Conservation (phyloP, 1,140 invertebrate genomes). For the Pogonognathellus flavescens region DNA sequence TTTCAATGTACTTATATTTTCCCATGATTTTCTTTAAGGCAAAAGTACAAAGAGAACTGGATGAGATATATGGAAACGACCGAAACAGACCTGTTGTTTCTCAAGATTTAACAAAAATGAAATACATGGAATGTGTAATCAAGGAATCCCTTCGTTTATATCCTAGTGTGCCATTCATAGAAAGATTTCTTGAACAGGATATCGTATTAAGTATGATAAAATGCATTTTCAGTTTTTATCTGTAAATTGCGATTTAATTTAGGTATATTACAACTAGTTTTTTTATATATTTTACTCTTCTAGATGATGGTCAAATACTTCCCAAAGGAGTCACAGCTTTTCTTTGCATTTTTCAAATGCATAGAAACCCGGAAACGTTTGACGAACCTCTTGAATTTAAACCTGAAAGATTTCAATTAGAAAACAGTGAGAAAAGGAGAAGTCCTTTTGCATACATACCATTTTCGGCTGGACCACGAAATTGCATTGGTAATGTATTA, state of each 20-base stretch:
- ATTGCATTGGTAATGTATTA: conserved; percentile 68
- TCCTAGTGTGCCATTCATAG: conserved; percentile 77
- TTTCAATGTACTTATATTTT: neutral
- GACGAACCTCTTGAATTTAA: conserved; percentile 73
- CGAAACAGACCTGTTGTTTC: conserved; percentile 68
- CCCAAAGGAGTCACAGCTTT: conserved; percentile 21
- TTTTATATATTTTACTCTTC: neutral
- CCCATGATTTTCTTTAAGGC: conserved; percentile 54
- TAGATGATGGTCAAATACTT: conserved; percentile 33
- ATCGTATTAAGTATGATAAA: conserved; percentile 68
- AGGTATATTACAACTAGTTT: no score
- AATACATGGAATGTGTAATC: conserved; percentile 77
- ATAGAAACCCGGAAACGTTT: conserved; percentile 72
- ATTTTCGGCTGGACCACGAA: conserved; percentile 72
- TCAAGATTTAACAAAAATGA: conserved; percentile 73
- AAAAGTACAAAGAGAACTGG: conserved; percentile 68
- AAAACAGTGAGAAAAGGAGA: conserved; percentile 69
- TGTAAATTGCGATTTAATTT: neutral
- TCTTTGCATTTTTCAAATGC: conserved; percentile 69
- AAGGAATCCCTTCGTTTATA: conserved; percentile 76
- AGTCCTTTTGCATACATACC: conserved; percentile 70
- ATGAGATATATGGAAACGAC: conserved; percentile 68
- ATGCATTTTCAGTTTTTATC: neutral
- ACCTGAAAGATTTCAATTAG: conserved; percentile 73
- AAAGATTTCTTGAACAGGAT: conserved; percentile 70